Conservation (phyloP, 2,113 vertebrate species). For the Glaucidium brasilianum region DNA sequence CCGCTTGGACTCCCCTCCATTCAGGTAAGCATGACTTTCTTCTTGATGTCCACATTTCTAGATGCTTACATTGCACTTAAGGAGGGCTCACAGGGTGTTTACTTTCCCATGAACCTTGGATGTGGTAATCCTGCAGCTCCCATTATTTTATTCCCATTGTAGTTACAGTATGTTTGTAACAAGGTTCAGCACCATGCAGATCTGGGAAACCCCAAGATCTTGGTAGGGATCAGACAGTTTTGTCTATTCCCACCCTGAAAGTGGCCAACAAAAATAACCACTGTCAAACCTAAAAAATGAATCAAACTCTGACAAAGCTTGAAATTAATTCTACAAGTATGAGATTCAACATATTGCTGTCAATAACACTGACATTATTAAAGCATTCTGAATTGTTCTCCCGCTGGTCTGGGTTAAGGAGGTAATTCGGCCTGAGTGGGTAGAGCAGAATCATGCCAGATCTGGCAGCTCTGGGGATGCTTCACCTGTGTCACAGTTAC, state of each 20-base stretch:
- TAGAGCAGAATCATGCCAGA: neutral
- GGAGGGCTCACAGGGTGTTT: neutral
- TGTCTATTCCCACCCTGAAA: neutral
- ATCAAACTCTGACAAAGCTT: neutral
- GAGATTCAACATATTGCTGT: neutral
- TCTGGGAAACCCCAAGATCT: neutral
- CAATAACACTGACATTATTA: neutral
- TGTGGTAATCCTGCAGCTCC: neutral
- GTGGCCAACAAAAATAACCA: neutral
- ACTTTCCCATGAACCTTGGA: neutral
- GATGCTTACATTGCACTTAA: no score
- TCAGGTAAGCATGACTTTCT: neutral
- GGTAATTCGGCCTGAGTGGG: neutral
- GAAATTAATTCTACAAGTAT: neutral
- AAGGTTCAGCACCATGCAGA: neutral
- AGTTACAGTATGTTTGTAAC: neutral
- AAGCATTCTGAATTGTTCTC: neutral
- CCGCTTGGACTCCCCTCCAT: no score
- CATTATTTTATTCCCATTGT: neutral
- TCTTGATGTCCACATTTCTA: neutral
- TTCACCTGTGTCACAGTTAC: neutral
- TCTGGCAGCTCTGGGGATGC: neutral
- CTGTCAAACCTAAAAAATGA: neutral
- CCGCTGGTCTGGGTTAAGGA: no score
- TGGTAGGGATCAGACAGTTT: neutral